Conservation (phyloP, 2,888 invertebrate genomes). For the Marasmarcha lunaedactyla region DNA sequence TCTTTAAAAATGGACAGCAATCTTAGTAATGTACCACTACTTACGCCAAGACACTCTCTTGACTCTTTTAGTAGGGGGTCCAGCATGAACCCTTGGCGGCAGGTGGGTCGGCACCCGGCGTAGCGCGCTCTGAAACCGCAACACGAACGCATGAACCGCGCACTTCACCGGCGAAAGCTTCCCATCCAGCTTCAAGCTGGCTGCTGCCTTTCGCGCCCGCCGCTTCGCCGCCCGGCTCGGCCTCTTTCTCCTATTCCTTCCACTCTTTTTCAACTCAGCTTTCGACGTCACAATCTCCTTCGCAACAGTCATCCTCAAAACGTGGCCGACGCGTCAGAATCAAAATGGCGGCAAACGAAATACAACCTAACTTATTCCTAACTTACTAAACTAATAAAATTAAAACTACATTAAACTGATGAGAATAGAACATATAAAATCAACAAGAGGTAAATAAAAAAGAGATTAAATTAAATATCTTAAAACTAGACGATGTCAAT, state of each 20-base stretch:
- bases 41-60: conserved; percentile 63
- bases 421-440: conserved; percentile 23
- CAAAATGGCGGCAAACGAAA: conserved; percentile 40
- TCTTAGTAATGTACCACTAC: too few relatives aligned
- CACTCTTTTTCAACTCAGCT: conserved; percentile 31
- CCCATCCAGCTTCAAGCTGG: conserved; percentile 16
- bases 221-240: conserved; percentile 34
- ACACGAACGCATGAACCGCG: conserved; percentile 49
- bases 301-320: conserved; percentile 11
- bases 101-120: conserved; percentile 46
- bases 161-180: conserved; percentile 38
- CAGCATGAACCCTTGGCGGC: conserved; percentile 49
- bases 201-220: conserved; percentile 30
- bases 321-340: conserved; percentile 17
- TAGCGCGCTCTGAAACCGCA: conserved; percentile 50
- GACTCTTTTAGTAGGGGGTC: conserved; percentile 51
- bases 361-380: conserved; percentile 24
- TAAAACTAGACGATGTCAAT: conserved; percentile 17
- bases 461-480: conserved; percentile 16
- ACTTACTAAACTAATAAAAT: conserved; percentile 22
- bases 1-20: too few relatives aligned
- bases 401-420: conserved; percentile 20
- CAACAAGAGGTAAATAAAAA: not conserved
- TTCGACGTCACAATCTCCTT: conserved; percentile 41
- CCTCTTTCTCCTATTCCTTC: conserved; percentile 33